These are phyloP conservation scores for Plecotus auritus DNA, from an alignment of 2,113 vertebrate genomes.

Conservation along the genomic window DNA sequence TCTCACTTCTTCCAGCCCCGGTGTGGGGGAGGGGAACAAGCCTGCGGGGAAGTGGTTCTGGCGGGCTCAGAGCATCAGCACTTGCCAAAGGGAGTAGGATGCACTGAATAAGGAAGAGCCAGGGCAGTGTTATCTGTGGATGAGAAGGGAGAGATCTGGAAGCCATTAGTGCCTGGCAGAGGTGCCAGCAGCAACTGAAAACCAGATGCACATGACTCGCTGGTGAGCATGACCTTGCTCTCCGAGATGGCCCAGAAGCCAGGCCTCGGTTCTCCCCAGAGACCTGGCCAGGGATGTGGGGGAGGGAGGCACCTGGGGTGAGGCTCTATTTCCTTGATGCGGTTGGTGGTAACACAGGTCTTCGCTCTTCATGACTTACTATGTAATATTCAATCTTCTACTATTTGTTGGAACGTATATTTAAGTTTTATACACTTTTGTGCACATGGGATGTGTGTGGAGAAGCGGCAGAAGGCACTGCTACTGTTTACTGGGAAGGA, in stretches of 20 bases:
- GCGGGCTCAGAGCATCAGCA: neutral
- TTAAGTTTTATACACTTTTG: accelerated
- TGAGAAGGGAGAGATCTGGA: neutral
- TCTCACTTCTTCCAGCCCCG: neutral
- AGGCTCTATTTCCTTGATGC: accelerated
- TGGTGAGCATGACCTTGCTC: neutral
- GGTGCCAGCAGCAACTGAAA: neutral
- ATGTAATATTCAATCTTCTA: neutral
- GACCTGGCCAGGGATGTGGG: accelerated
- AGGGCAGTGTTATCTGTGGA: neutral
- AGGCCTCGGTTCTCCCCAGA: neutral
- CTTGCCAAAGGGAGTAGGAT: neutral
- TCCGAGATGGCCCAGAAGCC: neutral
- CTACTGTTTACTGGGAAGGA: neutral
- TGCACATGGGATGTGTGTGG: accelerated
- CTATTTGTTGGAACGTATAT: neutral
- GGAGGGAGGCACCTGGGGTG: neutral
- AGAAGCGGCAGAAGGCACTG: neutral
- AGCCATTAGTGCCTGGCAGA: conserved; percentile 2
- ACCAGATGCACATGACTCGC: neutral
- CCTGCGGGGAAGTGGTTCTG: neutral
- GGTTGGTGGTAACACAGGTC: neutral
- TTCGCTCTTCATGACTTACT: neutral
- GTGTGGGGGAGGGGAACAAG: neutral
- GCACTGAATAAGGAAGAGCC: neutral